These are phyloP conservation scores for Agelastica alni DNA, from an alignment of 2,888 invertebrate species.

Conservation along the genomic window DNA sequence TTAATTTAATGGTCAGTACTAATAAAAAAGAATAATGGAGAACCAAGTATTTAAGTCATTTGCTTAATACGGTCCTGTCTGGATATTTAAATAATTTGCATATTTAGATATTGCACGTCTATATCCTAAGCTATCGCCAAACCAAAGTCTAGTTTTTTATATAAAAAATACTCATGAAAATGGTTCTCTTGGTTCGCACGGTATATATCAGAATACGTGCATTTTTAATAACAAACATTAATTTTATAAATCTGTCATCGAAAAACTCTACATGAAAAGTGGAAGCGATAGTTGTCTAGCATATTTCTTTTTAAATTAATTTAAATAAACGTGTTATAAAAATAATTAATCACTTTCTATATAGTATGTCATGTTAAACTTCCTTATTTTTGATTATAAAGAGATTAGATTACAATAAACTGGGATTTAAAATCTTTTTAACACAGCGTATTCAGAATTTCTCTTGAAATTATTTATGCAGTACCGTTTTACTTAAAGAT, in stretches of 20 bases:
- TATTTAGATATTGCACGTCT: slow-evolving; percentile 17
- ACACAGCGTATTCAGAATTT: no score
- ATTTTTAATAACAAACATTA: neutral
- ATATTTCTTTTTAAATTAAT: no score
- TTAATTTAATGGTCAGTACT: neutral
- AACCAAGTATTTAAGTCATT: neutral
- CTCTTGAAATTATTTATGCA: no score
- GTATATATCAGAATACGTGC: neutral
- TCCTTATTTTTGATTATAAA: no score
- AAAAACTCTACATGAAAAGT: no score
- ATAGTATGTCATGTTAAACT: no score
- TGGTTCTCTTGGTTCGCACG: neutral
- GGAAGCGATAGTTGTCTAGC: no score
- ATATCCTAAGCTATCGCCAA: neutral
- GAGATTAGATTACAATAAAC: no score
- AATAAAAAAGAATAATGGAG: neutral
- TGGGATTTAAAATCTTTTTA: no score
- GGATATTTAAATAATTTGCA: slow-evolving; percentile 7
- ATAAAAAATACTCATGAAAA: neutral
- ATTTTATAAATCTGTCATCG: neutral
- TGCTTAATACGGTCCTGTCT: slow-evolving; percentile 3
- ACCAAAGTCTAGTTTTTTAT: neutral
- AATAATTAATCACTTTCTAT: no score
- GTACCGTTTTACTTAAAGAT: no score
- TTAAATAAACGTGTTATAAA: no score